A percentile compares a stretch with the other conserved stretches of the same genome.
Conservation (phyloP, 2,797 vertebrate species). For the Diplodus sargus region DNA sequence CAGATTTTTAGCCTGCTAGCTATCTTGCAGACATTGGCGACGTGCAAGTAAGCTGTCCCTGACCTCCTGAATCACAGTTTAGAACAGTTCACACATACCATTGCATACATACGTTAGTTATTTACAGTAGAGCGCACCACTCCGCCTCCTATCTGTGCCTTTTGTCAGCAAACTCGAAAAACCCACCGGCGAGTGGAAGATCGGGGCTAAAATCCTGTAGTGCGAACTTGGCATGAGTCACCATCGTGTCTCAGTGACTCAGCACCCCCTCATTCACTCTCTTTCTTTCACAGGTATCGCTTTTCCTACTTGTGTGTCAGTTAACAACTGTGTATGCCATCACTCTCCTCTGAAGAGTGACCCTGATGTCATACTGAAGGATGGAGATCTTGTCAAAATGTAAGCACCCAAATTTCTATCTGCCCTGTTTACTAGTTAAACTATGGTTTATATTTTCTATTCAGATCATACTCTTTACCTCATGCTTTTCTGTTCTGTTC, state of each 20-base stretch:
- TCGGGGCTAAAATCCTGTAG: no score
- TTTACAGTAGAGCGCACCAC: no score
- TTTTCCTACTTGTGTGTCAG: conserved; percentile 96
- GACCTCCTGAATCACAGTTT: background rate
- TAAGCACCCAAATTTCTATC: conserved; percentile 72
- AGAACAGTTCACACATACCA: no score
- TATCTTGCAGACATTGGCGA: background rate
- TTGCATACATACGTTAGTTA: no score
- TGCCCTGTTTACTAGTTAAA: background rate
- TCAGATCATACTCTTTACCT: background rate
- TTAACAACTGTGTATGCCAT: conserved; percentile 98
- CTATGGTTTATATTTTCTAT: background rate
- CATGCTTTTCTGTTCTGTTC: background rate
- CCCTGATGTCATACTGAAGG: conserved; percentile 92
- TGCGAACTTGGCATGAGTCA: background rate
- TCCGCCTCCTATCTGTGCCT: no score
- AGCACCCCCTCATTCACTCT: conserved; percentile 9
- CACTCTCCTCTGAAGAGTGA: conserved; percentile 98
- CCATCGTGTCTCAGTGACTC: background rate
- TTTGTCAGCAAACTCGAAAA: no score
- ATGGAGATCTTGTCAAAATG: conserved; percentile 96
- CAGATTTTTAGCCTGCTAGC: background rate
- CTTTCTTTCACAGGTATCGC: conserved; percentile 88
- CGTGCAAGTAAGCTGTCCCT: no score
- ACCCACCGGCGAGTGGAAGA: background rate